A percentile compares a stretch with the other conserved stretches of the same genome.
Conservation (phyloP, 2,113 vertebrate species). For the Eira barbara region DNA sequence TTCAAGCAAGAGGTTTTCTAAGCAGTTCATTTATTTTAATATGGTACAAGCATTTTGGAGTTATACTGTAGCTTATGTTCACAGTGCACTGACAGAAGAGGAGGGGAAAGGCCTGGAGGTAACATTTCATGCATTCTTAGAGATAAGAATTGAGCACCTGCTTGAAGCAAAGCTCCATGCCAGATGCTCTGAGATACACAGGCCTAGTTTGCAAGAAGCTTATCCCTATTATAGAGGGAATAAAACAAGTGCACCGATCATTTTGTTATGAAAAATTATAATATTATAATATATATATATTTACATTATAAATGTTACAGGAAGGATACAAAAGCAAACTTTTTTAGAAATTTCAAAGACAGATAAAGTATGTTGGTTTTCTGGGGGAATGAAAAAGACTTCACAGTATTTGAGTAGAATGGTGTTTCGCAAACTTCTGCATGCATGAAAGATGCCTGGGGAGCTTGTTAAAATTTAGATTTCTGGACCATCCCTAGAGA, state of each 20-base stretch:
- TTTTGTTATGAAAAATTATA: background rate
- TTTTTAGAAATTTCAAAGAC: background rate
- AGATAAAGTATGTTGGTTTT: background rate
- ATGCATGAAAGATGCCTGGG: background rate
- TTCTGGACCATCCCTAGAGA: background rate
- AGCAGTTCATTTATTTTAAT: conserved; percentile 81
- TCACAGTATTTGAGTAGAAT: background rate
- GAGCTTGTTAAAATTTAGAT: conserved; percentile 26
- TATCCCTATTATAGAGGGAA: background rate
- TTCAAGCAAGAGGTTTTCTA: conserved; percentile 72
- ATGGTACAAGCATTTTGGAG: conserved; percentile 53
- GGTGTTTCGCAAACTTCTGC: background rate
- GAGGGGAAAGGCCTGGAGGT: conserved; percentile 33
- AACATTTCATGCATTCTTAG: conserved; percentile 57
- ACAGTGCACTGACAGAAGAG: conserved; percentile 19
- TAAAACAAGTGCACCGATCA: background rate
- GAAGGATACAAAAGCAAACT: background rate
- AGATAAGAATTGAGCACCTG: conserved; percentile 58
- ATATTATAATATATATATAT: background rate
- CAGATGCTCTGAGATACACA: background rate
- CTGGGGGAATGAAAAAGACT: background rate
- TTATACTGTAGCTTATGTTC: conserved; percentile 55
- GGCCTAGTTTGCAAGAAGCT: background rate
- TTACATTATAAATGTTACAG: background rate
- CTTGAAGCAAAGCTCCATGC: background rate